Evolutionary conservation across 2,113 vertebrate genomes (phyloP), one percentile per base, ranked within the genome.

Genomic region (Clarias batrachus): DNA sequence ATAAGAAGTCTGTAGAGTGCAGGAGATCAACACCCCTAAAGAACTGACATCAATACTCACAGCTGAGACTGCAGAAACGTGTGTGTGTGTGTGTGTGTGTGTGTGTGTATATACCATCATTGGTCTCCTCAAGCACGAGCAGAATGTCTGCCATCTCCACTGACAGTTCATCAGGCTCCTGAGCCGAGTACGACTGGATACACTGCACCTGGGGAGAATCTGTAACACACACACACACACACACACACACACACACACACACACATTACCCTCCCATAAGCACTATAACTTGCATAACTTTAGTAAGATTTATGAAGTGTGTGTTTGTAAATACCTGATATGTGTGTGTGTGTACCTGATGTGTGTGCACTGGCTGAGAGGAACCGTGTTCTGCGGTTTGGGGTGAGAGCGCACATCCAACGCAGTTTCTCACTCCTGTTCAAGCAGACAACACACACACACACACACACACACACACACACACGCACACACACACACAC

Each of bases 201-300:
- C 98, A 99, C 92, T 99, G 98, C 83, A 99, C 97, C 95, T 99
- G 98, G 0, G 97, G 96, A 88, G 97, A 97, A 92, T 98, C 98
- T 96, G 88, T 89, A 4, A 83, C 13, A 88, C 27, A 89, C 33
- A 88, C 33, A 77, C 17, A 90, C 62, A 81, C 68, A 76, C 63
- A 70, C 11, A 41, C 13, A 73, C 70, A 73, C 19, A 33, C 57
- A 73, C 0, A 89, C 30, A 76, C 19, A 89, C 66, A 81, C 70
- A 68, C 65, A 63, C 12, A 37, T 56, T 78, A 57, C 16, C 3
- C 19, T 54, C 11, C 71, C 56, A 25, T 54, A 74, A 23, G 37
- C 12, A 52, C 16, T 77, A 27, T 56, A n/a, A 77, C 4, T 54
- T 10, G 2, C 13, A 77, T 41, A 68, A 68, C 6, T 0, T 27